Conservation (phyloP, 2,888 invertebrate species). For the Bembecia ichneumoniformis region DNA sequence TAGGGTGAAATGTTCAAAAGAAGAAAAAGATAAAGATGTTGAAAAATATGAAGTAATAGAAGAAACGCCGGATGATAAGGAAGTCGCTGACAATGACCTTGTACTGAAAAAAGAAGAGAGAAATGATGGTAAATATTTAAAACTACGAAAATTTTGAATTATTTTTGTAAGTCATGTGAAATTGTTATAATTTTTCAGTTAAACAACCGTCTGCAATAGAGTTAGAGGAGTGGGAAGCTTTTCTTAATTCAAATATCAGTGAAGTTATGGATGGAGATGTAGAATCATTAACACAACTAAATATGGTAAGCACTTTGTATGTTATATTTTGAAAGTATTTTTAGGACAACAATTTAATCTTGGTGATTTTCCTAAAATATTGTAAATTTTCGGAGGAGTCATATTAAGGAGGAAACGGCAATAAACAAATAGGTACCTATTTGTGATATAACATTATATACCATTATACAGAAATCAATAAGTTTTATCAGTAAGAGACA, state of each 20-base stretch:
- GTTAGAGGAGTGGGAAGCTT: slow-evolving; percentile 90
- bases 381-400: not conserved
- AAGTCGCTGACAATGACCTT: slow-evolving; percentile 53
- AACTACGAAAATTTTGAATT: not conserved
- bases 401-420: not conserved
- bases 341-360: not conserved
- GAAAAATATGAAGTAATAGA: slow-evolving; percentile 63
- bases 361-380: not conserved
- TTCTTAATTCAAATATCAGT: slow-evolving; percentile 84
- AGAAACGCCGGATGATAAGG: slow-evolving; percentile 50
- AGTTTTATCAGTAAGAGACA: too few relatives aligned
- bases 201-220: slow-evolving; percentile 79
- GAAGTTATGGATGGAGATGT: slow-evolving; percentile 87
- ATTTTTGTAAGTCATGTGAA: not conserved
- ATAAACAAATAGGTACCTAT: too few relatives aligned
- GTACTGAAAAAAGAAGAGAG: slow-evolving; percentile 39
- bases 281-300: slow-evolving; percentile 79
- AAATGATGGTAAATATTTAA: slow-evolving; percentile 34
- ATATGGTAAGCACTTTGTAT: slow-evolving; percentile 62
- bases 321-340: not conserved
- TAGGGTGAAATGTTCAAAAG: slow-evolving; percentile 45
- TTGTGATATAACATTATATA: too few relatives aligned
- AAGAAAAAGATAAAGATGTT: slow-evolving; percentile 55
- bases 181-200: slow-evolving; percentile 23
- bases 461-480: too few relatives aligned